A percentile compares a stretch with the other conserved stretches of the same genome.
These are phyloP conservation scores for Spodoptera litura DNA, from an alignment of 1,140 invertebrate species.

Conservation along the genomic window DNA sequence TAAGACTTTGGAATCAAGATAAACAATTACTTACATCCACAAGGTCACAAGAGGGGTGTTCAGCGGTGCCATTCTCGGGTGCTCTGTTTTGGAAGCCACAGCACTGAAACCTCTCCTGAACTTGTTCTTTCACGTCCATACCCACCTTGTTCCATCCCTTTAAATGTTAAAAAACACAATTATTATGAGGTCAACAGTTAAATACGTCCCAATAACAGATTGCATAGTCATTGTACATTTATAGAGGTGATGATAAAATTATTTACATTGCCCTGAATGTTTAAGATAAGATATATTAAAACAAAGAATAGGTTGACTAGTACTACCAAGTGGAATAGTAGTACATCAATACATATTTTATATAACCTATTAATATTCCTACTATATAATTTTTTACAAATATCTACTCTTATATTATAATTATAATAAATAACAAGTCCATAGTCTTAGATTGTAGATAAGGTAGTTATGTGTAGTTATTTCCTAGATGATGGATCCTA, in stretches of 20 bases:
- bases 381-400: no score
- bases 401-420: no score
- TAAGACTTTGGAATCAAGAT: no score
- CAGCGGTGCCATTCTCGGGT: constrained; percentile 75
- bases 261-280: not conserved
- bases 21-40: constrained; percentile 80
- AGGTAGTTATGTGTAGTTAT: no score
- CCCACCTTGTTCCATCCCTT: constrained; percentile 92
- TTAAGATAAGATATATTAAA: not conserved
- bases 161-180: constrained; percentile 56
- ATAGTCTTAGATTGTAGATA: no score
- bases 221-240: not conserved
- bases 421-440: no score
- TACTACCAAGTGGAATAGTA: not conserved
- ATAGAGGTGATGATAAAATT: not conserved
- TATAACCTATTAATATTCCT: no score
- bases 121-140: constrained; percentile 88
- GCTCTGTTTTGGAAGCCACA: constrained; percentile 91
- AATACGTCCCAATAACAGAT: not conserved
- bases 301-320: not conserved
- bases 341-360: not conserved
- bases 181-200: no score
- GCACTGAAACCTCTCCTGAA: constrained; percentile 93
- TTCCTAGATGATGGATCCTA: no score
- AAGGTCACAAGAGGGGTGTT: constrained; percentile 88